Evolutionary conservation across 1,140 invertebrate species (phyloP), one percentile per base, ranked within the genome.

Genomic region (Elymnias hypermnestra): DNA sequence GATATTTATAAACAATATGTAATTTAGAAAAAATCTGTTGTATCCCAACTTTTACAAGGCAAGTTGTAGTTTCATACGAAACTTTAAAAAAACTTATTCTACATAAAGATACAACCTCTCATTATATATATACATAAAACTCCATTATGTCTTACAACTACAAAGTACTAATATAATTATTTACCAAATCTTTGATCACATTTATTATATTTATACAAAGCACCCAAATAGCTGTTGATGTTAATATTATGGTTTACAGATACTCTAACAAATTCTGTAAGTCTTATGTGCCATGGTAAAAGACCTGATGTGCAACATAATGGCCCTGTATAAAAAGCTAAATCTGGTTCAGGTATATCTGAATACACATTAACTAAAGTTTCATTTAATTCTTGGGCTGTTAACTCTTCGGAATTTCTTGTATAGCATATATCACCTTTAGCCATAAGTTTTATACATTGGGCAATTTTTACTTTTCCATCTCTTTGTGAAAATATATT

Each of bases 121-220:
- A 17, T 8, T 8, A 31, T 13, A 29, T 29, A 12, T 23, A 47
- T 33, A 18, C 18, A 39, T 42, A 38, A 31, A 21, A 48, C 38
- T 43, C 44, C 23, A 25, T 35, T 51, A 61, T 50, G 6, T 26
- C 39, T 50, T 53, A 57, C 53, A 43, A 45, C 46, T 57, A 35
- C n/a, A n/a, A n/a, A n/a, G n/a, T n/a, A n/a, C 7, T 40, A 43
- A 3, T 40, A 14, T 28, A 39, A 8, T 88, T 84, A 92, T 74
- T 90, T 91, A 45, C 91, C 92, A 74, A 89, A 89, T 57, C 91
- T 89, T 75, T 92, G 91, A 75, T 92, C 87, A 85, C 90, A 90
- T 83, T 87, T 88, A 66, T 83, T 89, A 74, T 89, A 92, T 61
- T 70, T 87, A 55, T 86, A 78, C 54, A 93, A 81, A 61, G 89